Conservation (phyloP, 2,888 invertebrate species). For the Eulithis testata region DNA sequence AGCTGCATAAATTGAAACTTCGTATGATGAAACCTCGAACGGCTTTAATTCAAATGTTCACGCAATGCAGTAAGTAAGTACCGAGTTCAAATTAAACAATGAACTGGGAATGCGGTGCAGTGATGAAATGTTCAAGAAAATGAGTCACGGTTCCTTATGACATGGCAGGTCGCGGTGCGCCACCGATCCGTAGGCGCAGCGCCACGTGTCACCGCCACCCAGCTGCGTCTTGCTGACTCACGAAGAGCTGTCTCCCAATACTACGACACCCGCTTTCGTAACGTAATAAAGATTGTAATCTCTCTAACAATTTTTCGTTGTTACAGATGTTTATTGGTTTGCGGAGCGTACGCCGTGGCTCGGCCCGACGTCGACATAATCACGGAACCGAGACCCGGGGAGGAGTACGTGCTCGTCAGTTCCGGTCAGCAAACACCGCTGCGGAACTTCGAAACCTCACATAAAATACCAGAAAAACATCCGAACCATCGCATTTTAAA, state of each 20-base stretch:
- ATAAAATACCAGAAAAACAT: slow-evolving; percentile 86
- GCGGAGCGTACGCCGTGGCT: slow-evolving; percentile 69
- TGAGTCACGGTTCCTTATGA: slow-evolving; percentile 67
- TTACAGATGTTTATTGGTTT: slow-evolving; percentile 82
- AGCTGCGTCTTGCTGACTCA: slow-evolving; percentile 76
- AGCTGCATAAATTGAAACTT: slow-evolving; percentile 48
- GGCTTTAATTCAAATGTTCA: slow-evolving; percentile 33
- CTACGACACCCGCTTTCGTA: slow-evolving; percentile 59
- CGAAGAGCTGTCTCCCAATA: slow-evolving; percentile 59
- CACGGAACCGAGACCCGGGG: slow-evolving; percentile 86
- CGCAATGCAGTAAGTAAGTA: slow-evolving; percentile 29
- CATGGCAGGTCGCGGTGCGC: slow-evolving; percentile 45
- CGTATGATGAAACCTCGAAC: slow-evolving; percentile 43
- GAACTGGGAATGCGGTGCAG: slow-evolving; percentile 51
- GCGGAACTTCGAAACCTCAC: slow-evolving; percentile 88
- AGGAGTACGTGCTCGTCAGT: slow-evolving; percentile 88
- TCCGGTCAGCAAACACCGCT: slow-evolving; percentile 78
- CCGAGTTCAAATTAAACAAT: slow-evolving; percentile 44
- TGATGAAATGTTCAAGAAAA: slow-evolving; percentile 62
- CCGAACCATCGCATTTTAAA: slow-evolving; percentile 66
- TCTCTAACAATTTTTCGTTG: slow-evolving; percentile 53
- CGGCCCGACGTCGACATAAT: slow-evolving; percentile 85
- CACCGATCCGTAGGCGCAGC: slow-evolving; percentile 58
- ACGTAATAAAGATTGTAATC: slow-evolving; percentile 47
- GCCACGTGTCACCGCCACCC: slow-evolving; percentile 43